A percentile compares a stretch with the other conserved stretches of the same genome.
Evolutionary conservation across 2,113 vertebrate species (phyloP).

Genomic region (Pavo muticus): DNA sequence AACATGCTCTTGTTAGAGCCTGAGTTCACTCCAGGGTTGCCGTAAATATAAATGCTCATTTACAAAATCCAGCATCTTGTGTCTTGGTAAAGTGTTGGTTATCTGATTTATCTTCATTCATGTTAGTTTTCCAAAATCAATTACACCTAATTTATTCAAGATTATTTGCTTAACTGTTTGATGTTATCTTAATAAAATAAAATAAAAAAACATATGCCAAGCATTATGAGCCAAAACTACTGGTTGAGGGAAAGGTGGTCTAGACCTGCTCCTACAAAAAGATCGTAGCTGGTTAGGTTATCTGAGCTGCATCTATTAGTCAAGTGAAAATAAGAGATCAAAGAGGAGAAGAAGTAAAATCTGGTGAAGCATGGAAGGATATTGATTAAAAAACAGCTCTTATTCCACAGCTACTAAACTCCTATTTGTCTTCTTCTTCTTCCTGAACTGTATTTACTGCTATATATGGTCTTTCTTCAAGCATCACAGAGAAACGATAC

Average conservation of each 20-base stretch:
- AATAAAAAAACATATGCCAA: neutral
- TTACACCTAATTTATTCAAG: neutral
- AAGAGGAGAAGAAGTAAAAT: conserved; percentile 1
- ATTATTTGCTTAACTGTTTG: neutral
- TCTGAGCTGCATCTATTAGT: neutral
- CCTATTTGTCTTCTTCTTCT: conserved; percentile 5
- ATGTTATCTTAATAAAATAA: neutral
- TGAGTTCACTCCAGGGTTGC: neutral
- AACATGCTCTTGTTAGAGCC: neutral
- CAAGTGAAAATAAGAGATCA: neutral
- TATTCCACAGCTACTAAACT: neutral
- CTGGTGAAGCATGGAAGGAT: neutral
- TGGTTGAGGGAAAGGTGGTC: neutral
- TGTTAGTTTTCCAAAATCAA: neutral
- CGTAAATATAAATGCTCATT: neutral
- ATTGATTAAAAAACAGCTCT: conserved; percentile 25
- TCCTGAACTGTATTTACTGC: neutral
- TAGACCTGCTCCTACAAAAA: neutral
- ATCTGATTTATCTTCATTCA: neutral
- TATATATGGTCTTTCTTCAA: neutral
- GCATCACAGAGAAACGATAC: neutral
- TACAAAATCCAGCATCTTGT: neutral
- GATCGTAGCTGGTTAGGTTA: neutral
- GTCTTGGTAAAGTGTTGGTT: neutral
- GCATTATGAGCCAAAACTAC: neutral